A percentile compares a stretch with the other conserved stretches of the same genome.
Evolutionary conservation across 2,797 vertebrate species (phyloP).

Genomic region (Hypotaenidia philippensis): DNA sequence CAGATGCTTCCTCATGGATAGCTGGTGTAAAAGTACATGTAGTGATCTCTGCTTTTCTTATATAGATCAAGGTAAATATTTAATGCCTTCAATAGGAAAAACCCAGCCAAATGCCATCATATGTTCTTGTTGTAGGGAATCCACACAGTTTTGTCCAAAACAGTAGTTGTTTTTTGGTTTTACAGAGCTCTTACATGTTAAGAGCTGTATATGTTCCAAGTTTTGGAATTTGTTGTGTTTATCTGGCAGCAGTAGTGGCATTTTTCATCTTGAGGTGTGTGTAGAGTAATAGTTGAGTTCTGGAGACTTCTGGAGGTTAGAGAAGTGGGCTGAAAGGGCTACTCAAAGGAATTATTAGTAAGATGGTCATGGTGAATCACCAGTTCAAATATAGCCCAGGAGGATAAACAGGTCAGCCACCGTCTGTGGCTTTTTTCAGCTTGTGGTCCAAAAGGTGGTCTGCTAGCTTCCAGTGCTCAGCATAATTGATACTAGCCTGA

Average conservation of each 20-base stretch:
- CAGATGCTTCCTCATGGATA: slow-evolving; percentile 29
- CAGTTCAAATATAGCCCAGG: slow-evolving; percentile 30
- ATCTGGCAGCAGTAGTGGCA: background rate
- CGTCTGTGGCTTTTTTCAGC: background rate
- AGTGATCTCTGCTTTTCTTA: background rate
- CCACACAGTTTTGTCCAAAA: background rate
- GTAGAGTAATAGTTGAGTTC: background rate
- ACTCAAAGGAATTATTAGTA: background rate
- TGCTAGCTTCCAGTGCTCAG: background rate
- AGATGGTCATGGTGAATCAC: background rate
- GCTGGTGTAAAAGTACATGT: background rate
- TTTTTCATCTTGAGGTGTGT: background rate
- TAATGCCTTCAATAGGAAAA: background rate
- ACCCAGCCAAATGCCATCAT: background rate
- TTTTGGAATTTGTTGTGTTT: background rate
- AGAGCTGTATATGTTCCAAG: background rate
- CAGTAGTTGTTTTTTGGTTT: background rate
- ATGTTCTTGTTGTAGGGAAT: background rate
- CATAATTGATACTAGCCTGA: background rate
- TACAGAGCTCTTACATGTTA: background rate
- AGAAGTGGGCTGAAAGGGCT: background rate
- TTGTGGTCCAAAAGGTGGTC: background rate
- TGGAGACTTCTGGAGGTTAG: background rate
- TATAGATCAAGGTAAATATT: background rate
- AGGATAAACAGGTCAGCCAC: slow-evolving; percentile 15